Percentiles rank a stretch among this genome's conserved stretches.
Conservation (phyloP, 1,140 invertebrate genomes). For the Berghia stephanieae region DNA sequence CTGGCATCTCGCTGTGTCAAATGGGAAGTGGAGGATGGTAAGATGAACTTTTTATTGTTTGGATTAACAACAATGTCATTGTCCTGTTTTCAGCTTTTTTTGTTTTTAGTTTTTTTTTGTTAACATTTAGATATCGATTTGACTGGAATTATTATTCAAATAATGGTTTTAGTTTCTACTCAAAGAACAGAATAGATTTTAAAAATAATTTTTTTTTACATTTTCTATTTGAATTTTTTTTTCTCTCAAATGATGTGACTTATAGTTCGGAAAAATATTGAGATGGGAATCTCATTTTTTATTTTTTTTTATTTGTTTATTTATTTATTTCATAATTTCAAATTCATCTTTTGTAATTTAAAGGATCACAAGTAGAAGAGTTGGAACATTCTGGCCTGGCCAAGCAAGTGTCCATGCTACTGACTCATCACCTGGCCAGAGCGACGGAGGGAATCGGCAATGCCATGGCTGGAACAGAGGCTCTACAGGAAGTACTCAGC, state of each 20-base stretch:
- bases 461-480: conserved; percentile 62
- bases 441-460: conserved; percentile 63
- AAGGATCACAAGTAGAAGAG: conserved; percentile 54
- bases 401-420: conserved; percentile 63
- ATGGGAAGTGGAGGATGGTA: conserved; percentile 66
- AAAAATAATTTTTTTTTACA: no score
- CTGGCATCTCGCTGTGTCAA: conserved; percentile 65
- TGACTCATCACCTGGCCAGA: conserved; percentile 65
- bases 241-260: no score
- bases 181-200: no score
- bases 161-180: no score
- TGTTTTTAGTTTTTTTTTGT: no score
- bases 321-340: not conserved
- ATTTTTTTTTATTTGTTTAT: not conserved
- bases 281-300: no score
- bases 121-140: no score
- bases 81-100: no score
- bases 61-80: no score
- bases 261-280: no score
- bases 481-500: conserved; percentile 65
- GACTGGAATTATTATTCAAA: no score
- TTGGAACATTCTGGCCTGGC: conserved; percentile 65
- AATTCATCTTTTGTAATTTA: not conserved
- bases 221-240: no score
- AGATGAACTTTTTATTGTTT: conserved; percentile 31